Evolutionary conservation across 1,140 invertebrate species (phyloP).

Genomic region (Sweltsa coloradensis): DNA sequence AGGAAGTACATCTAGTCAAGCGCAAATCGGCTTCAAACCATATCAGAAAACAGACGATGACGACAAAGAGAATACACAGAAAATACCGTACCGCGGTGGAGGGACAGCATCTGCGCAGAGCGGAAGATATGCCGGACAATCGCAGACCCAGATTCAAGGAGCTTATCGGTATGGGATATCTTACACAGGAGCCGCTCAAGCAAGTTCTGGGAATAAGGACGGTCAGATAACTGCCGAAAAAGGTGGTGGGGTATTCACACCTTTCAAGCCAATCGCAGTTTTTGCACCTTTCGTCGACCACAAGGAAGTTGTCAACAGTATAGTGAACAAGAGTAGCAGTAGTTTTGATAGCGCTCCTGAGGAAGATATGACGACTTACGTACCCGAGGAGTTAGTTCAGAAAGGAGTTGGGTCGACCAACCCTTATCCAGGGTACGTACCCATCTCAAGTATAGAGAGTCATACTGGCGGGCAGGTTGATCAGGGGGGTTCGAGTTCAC

Average conservation of each 20-base stretch:
- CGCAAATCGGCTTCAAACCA: conserved; percentile 72
- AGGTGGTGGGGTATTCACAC: background rate
- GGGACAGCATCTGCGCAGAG: conserved; percentile 65
- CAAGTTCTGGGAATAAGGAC: conserved; percentile 47
- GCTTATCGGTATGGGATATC: conserved; percentile 63
- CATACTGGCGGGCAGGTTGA: no score
- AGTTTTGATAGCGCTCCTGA: no score
- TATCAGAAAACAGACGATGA: conserved; percentile 40
- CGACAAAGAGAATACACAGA: conserved; percentile 29
- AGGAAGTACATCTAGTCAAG: conserved; percentile 70
- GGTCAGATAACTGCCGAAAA: background rate
- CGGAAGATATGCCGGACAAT: conserved; percentile 55
- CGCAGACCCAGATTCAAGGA: conserved; percentile 66
- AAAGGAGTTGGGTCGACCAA: no score
- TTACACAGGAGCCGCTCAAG: conserved; percentile 68
- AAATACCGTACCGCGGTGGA: conserved; percentile 50
- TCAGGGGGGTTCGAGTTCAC: no score
- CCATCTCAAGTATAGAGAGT: no score
- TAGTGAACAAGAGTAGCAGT: no score
- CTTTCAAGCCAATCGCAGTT: no score
- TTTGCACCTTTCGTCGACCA: no score
- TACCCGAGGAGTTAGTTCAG: no score
- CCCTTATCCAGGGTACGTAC: no score
- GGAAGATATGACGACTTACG: no score
- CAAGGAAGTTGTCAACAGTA: no score